These are phyloP conservation scores for Brachycybe producta DNA, from an alignment of 2,888 invertebrate genomes.

Conservation along the genomic window DNA sequence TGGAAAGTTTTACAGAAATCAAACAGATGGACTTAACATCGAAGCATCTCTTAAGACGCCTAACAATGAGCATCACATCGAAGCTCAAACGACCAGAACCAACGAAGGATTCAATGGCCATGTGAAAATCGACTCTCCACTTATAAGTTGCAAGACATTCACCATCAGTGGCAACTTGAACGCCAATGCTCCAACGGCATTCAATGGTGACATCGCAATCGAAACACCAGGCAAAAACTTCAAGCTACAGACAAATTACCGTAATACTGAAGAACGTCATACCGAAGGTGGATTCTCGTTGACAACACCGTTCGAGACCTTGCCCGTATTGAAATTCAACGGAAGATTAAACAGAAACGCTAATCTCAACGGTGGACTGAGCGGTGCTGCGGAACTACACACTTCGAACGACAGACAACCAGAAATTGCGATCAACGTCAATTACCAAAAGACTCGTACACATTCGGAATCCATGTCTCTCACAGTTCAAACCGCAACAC, in stretches of 20 bases:
- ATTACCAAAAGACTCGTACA: not conserved
- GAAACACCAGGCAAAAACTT: conserved; percentile 9
- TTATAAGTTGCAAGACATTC: conserved; percentile 1
- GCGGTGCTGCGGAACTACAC: conserved; percentile 9
- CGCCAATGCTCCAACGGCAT: not conserved
- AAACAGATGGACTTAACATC: not conserved
- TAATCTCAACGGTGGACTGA: not conserved
- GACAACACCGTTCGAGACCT: conserved; percentile 9
- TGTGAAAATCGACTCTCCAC: conserved; percentile 9
- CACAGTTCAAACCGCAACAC: not conserved
- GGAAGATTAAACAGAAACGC: not conserved
- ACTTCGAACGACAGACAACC: conserved; percentile 2
- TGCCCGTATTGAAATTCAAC: conserved; percentile 7
- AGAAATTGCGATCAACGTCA: not conserved
- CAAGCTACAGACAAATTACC: not conserved
- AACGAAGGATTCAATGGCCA: not conserved
- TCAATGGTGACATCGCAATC: conserved; percentile 1
- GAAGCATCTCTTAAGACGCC: not conserved
- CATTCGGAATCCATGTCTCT: not conserved
- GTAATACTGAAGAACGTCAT: not conserved
- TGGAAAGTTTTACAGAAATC: too few relatives aligned
- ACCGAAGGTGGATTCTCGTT: not conserved
- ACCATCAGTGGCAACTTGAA: not conserved
- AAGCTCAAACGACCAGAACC: not conserved
- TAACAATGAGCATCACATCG: not conserved